Evolutionary conservation across 2,113 vertebrate genomes (phyloP), one percentile per base, ranked within the genome.

Genomic region (Neogale vison): DNA sequence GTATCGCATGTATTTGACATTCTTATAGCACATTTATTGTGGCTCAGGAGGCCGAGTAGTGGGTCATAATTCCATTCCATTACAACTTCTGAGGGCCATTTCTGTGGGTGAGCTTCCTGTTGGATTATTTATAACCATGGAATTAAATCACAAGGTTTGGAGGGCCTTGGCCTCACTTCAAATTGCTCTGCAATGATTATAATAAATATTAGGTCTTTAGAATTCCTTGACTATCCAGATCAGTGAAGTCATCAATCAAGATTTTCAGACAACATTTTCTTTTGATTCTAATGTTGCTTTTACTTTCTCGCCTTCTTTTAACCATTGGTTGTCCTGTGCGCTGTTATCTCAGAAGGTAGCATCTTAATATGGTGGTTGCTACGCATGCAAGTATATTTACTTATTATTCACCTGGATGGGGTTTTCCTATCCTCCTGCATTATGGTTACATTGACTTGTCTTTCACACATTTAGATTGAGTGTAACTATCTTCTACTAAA

Each of bases 51-150:
- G 67, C 67, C 26, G 31, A 82, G 65, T 20, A 18, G 42, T 83
- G 36, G 86, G 57, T 92, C 52, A 50, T 96, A 84, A 94, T 92
- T 93, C 26, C 72, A 84, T 65, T 76, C 57, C 67, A 47, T 85
- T 86, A 34, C 76, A 76, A 59, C 50, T 93, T 92, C 8, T 39
- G 45, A 72, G 52, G 17, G 63, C 76, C 83, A 52, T 14, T 85
- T 79, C 85, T 67, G 8, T 85, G 84, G 29, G 31, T 85, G 23
- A 93, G 63, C 42, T 77, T 91, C 81, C 34, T 87, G 21, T 50
- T 95, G 92, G 93, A 84, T 95, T 95, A 95, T 97, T 97, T 91
- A 93, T 92, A 92, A 93, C 42, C 36, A 47, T 6, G 7, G 47
- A 88, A 80, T 85, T 95, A 96, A 93, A 96, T 93, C 77, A 86